A percentile compares a stretch with the other conserved stretches of the same genome.
Evolutionary conservation across 2,888 invertebrate species (phyloP).

Genomic region (Drosophila cognata): DNA sequence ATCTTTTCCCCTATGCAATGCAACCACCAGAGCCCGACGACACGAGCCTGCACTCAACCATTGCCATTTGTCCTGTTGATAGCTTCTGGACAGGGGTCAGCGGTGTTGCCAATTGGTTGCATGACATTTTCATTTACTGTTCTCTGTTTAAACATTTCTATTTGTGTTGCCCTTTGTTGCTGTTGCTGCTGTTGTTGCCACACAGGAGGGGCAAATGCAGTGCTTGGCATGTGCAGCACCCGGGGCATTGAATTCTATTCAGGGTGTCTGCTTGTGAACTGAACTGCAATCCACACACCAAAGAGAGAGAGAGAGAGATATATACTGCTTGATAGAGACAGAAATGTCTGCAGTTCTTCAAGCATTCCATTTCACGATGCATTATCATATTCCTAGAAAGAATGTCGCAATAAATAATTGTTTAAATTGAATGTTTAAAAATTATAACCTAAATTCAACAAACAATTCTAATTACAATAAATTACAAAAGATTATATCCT

Average conservation of each 20-base stretch:
- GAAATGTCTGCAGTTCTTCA: not conserved
- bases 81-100: conserved; percentile 60
- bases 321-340: not conserved
- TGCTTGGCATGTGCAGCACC: conserved; percentile 59
- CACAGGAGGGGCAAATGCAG: conserved; percentile 57
- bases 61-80: conserved; percentile 46
- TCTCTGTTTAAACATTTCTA: conserved; percentile 26
- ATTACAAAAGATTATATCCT: too few species aligned
- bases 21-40: conserved; percentile 50
- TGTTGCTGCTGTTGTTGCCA: conserved; percentile 24
- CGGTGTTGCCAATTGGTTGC: conserved; percentile 66
- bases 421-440: not conserved
- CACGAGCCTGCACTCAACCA: conserved; percentile 39
- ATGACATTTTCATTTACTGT: conserved; percentile 63
- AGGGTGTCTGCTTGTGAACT: conserved; percentile 17
- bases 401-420: not conserved
- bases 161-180: conserved; percentile 15
- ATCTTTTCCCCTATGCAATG: conserved; percentile 17
- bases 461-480: not conserved
- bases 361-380: not conserved
- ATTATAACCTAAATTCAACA: not conserved
- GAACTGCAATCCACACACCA: conserved; percentile 23
- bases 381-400: not conserved
- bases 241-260: conserved; percentile 30
- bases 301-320: not conserved